Evolutionary conservation across 1,140 invertebrate genomes (phyloP).

Genomic region (Acyrthosiphon pisum): DNA sequence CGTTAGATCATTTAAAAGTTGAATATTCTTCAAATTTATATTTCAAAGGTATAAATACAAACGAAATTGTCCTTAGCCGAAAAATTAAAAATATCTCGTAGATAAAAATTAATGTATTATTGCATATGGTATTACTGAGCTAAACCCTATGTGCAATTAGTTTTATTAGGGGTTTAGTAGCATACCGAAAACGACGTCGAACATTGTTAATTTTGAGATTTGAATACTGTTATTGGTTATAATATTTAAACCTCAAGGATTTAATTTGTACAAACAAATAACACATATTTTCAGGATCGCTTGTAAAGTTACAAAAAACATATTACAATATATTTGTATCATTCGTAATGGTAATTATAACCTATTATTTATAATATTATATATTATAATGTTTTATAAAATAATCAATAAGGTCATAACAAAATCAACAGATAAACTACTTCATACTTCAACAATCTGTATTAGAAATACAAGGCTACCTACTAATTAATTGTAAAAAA

Average conservation of each 20-base stretch:
- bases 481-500: background rate
- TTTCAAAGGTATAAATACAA: background rate
- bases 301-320: background rate
- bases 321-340: background rate
- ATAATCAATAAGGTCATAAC: background rate
- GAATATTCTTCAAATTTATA: background rate
- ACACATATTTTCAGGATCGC: background rate
- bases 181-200: background rate
- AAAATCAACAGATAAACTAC: background rate
- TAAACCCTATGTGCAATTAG: background rate
- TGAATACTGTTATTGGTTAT: background rate
- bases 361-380: background rate
- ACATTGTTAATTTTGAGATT: conserved; percentile 16
- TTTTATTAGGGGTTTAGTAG: background rate
- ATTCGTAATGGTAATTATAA: background rate
- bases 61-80: background rate
- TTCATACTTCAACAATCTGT: background rate
- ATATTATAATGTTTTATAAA: background rate
- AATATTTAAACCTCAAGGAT: background rate
- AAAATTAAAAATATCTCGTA: background rate
- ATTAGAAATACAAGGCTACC: background rate
- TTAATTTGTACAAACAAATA: background rate
- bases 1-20: conserved; percentile 14
- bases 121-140: background rate
- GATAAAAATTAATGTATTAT: conserved; percentile 3